Percentiles rank a stretch among this genome's conserved stretches.
Conservation (phyloP, 1,140 invertebrate genomes). For the Paraescarpia echinospica region DNA sequence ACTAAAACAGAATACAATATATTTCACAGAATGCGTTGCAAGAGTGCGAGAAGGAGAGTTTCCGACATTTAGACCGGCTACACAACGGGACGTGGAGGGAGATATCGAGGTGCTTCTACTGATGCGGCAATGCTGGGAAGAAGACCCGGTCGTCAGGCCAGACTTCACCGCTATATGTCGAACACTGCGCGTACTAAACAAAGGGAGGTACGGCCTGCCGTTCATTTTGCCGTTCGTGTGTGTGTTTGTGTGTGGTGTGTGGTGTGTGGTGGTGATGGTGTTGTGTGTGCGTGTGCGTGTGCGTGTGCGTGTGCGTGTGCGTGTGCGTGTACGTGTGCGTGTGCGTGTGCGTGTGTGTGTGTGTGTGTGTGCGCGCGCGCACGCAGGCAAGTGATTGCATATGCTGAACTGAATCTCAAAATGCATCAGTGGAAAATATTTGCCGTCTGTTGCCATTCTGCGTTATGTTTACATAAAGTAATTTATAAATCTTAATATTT, state of each 20-base stretch:
- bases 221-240: neutral
- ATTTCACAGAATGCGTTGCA: neutral
- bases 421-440: too few species aligned
- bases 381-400: too few species aligned
- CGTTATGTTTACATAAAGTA: too few species aligned
- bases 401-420: too few species aligned
- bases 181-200: constrained; percentile 44
- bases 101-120: neutral
- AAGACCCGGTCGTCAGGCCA: neutral
- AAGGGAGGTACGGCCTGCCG: constrained; percentile 38
- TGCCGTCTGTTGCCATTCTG: too few species aligned
- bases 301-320: neutral
- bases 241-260: neutral
- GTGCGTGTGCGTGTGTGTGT: neutral
- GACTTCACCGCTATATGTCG: constrained; percentile 23
- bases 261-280: too few species aligned
- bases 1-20: too few species aligned
- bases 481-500: too few species aligned
- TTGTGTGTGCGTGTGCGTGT: neutral
- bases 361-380: too few species aligned
- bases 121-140: constrained; percentile 12
- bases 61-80: constrained; percentile 16
- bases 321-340: neutral
- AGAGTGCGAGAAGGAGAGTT: neutral
- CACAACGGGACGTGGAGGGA: constrained; percentile 36